phyloP scores from a whole-genome alignment of 2,113 vertebrate species.

The Loxodonta africana region DNA sequence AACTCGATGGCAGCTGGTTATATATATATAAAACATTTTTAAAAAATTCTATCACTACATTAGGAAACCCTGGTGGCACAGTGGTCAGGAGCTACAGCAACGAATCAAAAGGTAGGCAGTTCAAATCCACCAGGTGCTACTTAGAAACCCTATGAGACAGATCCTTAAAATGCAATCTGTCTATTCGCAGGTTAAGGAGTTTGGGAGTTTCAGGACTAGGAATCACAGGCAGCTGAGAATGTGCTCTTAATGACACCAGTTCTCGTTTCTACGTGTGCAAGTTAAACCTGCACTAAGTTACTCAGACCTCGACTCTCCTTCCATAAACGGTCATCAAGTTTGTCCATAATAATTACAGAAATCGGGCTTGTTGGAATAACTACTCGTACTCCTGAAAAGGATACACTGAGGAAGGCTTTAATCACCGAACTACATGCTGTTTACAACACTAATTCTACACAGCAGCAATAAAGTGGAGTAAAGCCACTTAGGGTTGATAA shows the following conservation, averaged over 20 bases:
- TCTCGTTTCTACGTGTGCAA: background rate
- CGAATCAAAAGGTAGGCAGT: no score
- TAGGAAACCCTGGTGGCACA: background rate
- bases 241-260: background rate
- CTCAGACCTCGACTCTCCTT: background rate
- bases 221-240: background rate
- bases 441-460: background rate
- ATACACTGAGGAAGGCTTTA: background rate
- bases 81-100: no score
- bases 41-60: background rate
- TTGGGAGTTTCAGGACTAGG: background rate
- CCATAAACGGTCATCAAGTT: background rate
- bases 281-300: background rate
- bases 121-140: no score
- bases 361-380: background rate
- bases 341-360: background rate
- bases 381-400: conserved; percentile 1
- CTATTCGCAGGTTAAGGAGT: background rate
- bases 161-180: background rate
- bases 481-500: background rate
- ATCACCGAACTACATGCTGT: background rate
- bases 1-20: no score
- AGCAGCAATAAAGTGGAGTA: background rate
- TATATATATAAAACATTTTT: background rate
- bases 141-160: no score